Conservation (phyloP, 2,797 vertebrate species). For the Microctenopoma lineatum region DNA sequence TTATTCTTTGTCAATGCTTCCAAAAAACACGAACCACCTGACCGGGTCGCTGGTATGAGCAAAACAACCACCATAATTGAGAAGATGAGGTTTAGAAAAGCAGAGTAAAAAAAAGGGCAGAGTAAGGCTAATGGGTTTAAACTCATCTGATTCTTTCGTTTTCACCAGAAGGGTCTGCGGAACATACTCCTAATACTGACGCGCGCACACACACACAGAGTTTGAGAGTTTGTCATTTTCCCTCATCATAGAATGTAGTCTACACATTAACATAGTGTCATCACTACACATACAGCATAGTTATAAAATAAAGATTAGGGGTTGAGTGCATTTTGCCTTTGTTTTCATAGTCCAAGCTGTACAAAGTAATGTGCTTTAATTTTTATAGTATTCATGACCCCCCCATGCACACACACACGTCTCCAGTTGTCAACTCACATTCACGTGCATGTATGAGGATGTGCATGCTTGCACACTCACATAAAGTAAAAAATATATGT, state of each 20-base stretch:
- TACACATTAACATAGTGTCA: slow-evolving; percentile 1
- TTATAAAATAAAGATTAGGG: slow-evolving; percentile 60
- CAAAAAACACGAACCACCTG: neutral
- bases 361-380: slow-evolving; percentile 60
- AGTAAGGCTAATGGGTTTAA: slow-evolving; percentile 43
- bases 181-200: slow-evolving; percentile 32
- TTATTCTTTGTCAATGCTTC: neutral
- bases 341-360: slow-evolving; percentile 61
- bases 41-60: neutral
- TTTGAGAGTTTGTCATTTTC: neutral
- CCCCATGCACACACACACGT: slow-evolving; percentile 33
- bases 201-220: neutral
- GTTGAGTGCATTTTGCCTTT: slow-evolving; percentile 56
- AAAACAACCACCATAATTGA: slow-evolving; percentile 3
- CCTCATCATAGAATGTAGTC: neutral
- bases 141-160: slow-evolving; percentile 49
- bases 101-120: neutral
- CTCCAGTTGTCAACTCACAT: slow-evolving; percentile 41
- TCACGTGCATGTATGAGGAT: slow-evolving; percentile 34
- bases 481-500: slow-evolving; percentile 1
- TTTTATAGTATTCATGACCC: slow-evolving; percentile 68
- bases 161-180: slow-evolving; percentile 48
- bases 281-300: neutral
- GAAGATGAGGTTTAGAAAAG: neutral
- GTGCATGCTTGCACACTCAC: slow-evolving; percentile 11